Conservation (phyloP, 2,113 vertebrate species). For the Bothrops jararaca region DNA sequence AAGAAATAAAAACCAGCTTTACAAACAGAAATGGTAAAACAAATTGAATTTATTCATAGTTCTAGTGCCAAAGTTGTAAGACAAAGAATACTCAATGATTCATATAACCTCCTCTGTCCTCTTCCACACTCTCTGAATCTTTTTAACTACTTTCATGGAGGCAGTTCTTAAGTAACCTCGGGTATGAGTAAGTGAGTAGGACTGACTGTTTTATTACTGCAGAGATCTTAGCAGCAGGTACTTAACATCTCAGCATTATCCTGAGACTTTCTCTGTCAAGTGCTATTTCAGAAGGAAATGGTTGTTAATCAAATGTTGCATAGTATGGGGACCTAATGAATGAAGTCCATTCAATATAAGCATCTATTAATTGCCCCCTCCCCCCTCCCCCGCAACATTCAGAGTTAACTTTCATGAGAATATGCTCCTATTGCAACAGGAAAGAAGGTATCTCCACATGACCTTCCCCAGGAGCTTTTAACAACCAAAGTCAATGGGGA, state of each 20-base stretch:
- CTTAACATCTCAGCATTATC: conserved; percentile 3
- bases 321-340: background rate
- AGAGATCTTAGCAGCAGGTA: background rate
- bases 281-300: background rate
- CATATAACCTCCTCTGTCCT: background rate
- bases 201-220: background rate
- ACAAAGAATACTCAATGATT: background rate
- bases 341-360: conserved; percentile 10
- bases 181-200: too few species aligned
- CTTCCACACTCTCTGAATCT: background rate
- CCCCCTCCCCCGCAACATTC: background rate
- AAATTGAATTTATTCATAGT: background rate
- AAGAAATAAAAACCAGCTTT: background rate
- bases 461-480: too few species aligned
- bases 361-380: background rate
- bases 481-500: too few species aligned
- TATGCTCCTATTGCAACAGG: conserved; percentile 6
- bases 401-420: background rate
- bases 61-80: background rate
- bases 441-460: conserved; percentile 7
- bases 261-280: conserved; percentile 13
- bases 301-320: conserved; percentile 20
- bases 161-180: background rate
- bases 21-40: background rate
- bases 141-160: background rate